Base-by-base conservation (phyloP, 2,888 invertebrate species). In the Lottia gigantea region DNA sequence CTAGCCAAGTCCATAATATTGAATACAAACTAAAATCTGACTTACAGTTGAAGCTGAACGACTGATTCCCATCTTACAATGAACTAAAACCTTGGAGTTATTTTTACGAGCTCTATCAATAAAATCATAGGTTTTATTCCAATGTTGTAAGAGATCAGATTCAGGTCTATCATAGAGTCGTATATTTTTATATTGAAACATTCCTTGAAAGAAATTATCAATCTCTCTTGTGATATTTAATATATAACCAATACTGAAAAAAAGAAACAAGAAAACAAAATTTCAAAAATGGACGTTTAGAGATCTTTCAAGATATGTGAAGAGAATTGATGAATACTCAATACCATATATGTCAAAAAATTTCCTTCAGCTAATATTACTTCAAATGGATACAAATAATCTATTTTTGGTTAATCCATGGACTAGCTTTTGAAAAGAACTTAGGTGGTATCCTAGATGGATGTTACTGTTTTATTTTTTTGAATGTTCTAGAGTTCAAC, bases 61-160 rank as follows among this genome's bases (percentile, higher is more conserved):
- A 88, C 97, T 98, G 74, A 99, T 95, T 31, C 99, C 99, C 97
- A 98, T 98, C 91, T 98, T 98, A 90, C 99, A 99, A 89, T 99
- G 98, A 67, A 99, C 98, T 83, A 99, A 91, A 0, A 86, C 83
- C 71, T 85, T 86, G 47, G 82, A 82, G 69, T 80, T 78, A 64
- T 76, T 74, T 66, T 78, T 78, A 70, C 90, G 91, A 69, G 97
- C 98, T 89, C 95, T 94, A 78, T 94, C 93, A 86, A 99, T 98
- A 90, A 98, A 99, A 88, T 95, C 95, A 90, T 94, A 97, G 66
- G 98, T 98, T 87, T 96, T 94, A 89, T 98, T 97, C 97, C 98
- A 98, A 89, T 98, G 94, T 88, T 95, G 95, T 75, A 99, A 91
- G 83, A 99, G 92, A 90, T 98, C 95, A 76, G 98, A 96, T 90